Percentiles rank a stretch among this genome's conserved stretches.
These are phyloP conservation scores for Branchinecta sandiegonensis DNA, from an alignment of 2,888 invertebrate species.

Conservation along the genomic window DNA sequence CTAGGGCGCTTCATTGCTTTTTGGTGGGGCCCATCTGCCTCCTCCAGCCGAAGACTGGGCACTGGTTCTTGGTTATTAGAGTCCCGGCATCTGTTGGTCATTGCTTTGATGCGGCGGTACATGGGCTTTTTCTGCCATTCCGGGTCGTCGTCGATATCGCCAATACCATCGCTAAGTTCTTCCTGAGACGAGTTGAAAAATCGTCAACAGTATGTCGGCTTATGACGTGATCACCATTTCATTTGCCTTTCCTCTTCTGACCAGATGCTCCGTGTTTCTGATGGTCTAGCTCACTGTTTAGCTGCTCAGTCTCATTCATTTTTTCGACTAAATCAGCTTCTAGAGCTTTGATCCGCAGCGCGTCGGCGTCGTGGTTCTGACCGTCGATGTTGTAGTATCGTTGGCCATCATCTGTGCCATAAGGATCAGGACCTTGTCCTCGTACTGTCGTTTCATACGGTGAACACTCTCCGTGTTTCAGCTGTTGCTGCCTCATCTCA, in stretches of 20 bases:
- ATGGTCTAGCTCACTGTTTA: neutral
- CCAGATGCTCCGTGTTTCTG: neutral
- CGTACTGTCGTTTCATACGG: too few relatives aligned
- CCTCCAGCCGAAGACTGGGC: too few relatives aligned
- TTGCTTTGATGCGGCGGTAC: slow-evolving; percentile 37
- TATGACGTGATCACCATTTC: neutral
- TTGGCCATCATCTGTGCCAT: too few relatives aligned
- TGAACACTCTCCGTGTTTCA: too few relatives aligned
- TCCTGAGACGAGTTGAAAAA: slow-evolving; percentile 7
- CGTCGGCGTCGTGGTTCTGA: too few relatives aligned
- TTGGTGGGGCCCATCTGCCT: neutral
- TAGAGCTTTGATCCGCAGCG: too few relatives aligned
- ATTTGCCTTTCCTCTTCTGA: neutral
- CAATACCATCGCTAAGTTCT: neutral
- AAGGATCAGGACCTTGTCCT: too few relatives aligned
- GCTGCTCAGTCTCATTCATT: slow-evolving; percentile 1
- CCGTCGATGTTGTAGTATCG: too few relatives aligned
- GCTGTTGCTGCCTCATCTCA: too few relatives aligned
- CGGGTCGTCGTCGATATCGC: slow-evolving; percentile 43
- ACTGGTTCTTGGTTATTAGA: too few relatives aligned
- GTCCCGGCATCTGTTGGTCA: slow-evolving; percentile 29
- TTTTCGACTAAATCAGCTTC: neutral
- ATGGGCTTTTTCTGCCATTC: slow-evolving; percentile 56
- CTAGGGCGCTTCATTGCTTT: slow-evolving; percentile 17
- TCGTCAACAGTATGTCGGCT: neutral